Evolutionary conservation across 2,113 vertebrate genomes (phyloP).

Genomic region (Numenius arquata): DNA sequence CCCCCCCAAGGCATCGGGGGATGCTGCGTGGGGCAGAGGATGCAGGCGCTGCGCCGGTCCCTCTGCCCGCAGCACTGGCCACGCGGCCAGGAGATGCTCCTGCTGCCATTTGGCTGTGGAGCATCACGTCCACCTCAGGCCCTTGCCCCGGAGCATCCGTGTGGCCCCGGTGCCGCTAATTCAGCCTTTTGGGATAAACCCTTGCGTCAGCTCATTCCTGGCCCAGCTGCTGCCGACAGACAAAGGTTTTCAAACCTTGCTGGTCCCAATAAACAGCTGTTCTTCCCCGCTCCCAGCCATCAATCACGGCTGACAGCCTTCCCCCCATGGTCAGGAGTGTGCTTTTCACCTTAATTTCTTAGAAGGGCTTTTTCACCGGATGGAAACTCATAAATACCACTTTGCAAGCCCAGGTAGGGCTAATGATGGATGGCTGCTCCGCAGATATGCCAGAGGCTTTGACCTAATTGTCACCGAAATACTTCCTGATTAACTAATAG

Average conservation of each 20-base stretch:
- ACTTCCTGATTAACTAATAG: conserved; percentile 60
- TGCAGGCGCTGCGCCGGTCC: accelerated
- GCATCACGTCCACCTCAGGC: accelerated
- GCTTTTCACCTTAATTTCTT: conserved; percentile 58
- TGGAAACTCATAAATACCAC: conserved; percentile 43
- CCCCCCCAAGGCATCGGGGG: not conserved
- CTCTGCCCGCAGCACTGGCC: accelerated
- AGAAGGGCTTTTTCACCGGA: conserved; percentile 7
- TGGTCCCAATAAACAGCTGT: conserved; percentile 45
- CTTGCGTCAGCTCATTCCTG: accelerated
- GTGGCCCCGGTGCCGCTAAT: accelerated
- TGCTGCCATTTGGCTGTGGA: not conserved
- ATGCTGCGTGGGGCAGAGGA: accelerated
- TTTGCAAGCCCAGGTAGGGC: conserved; percentile 46
- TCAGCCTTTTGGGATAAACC: not conserved
- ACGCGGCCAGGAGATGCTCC: accelerated
- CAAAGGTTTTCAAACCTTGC: not conserved
- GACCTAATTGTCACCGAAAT: conserved; percentile 55
- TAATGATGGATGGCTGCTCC: conserved; percentile 53
- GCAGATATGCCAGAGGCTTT: conserved; percentile 45
- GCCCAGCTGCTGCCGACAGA: not conserved
- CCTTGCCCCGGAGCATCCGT: accelerated
- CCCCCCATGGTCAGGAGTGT: not conserved
- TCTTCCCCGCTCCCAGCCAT: not conserved
- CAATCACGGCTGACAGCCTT: conserved; percentile 45